A percentile compares a stretch with the other conserved stretches of the same genome.
These are phyloP conservation scores for Podotricha telesiphe DNA, from an alignment of 2,888 invertebrate genomes.

Conservation along the genomic window DNA sequence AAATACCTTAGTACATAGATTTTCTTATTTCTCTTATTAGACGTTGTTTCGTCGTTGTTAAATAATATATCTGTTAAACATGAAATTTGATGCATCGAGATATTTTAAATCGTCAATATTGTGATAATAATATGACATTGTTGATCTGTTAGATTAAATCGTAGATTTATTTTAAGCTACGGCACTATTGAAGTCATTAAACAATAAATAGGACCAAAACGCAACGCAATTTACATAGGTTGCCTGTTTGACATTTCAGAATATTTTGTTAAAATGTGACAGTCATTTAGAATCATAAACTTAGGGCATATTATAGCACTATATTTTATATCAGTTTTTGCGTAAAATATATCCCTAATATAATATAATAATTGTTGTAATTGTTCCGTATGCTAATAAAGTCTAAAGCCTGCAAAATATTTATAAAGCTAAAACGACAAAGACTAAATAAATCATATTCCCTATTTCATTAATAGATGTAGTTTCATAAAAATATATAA, in stretches of 20 bases:
- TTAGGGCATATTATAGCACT: constrained; percentile 40
- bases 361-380: constrained; percentile 36
- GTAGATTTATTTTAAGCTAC: constrained; percentile 29
- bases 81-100: constrained; percentile 20
- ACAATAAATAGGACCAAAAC: constrained; percentile 47
- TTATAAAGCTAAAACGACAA: constrained; percentile 38
- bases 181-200: constrained; percentile 35
- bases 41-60: constrained; percentile 11
- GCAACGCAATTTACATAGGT: constrained; percentile 42
- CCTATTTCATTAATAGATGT: constrained; percentile 32
- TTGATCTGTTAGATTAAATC: constrained; percentile 31
- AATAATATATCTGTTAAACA: constrained; percentile 9
- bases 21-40: constrained; percentile 14
- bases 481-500: constrained; percentile 29
- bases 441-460: constrained; percentile 37
- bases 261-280: constrained; percentile 39
- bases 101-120: constrained; percentile 33
- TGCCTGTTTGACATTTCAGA: constrained; percentile 37
- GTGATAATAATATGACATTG: constrained; percentile 32
- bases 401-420: constrained; percentile 39
- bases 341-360: constrained; percentile 38
- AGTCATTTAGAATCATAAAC: constrained; percentile 35
- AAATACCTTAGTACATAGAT: constrained; percentile 21
- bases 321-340: constrained; percentile 45
- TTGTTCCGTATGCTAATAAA: constrained; percentile 38